Evolutionary conservation across 1,140 invertebrate species (phyloP), one percentile per base, ranked within the genome.

Genomic region (Bombus vancouverensis): DNA sequence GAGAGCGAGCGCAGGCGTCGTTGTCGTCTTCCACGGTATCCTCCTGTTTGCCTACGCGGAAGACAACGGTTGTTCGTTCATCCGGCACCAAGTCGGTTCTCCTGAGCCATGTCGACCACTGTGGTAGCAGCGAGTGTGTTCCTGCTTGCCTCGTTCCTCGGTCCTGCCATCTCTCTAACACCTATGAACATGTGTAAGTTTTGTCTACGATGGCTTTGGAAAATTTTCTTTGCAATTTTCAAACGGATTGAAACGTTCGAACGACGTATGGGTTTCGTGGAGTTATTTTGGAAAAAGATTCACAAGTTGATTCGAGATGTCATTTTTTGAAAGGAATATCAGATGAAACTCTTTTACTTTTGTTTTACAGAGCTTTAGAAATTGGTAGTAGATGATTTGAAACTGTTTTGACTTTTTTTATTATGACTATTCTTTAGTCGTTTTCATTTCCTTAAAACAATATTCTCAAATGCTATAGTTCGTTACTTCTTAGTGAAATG

Each of bases 1-100:
- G 37, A 34, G 71, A 53, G 34, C 47, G 32, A 81, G 93, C 94
- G 93, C 93, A 94, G 92, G 92, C 94, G 93, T 93, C 91, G 87
- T 78, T 80, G 81, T 86, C 32, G 78, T 87, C 87, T 88, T 84
- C 71, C 85, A 86, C 87, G 85, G 87, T 89, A 87, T 89, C 83
- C 78, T 79, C 83, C 81, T 86, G 85, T 84, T 72, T 65, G 76
- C 37, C 13, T 53, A 68, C 4, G 39, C 18, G 76, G 79, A 88
- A 86, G 86, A 89, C 83, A 53, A 80, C 25, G 71, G 57, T 53
- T 34, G 53, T 62, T 70, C 47, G 75, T 71, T 80, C 73, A 71
- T 87, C 44, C 62, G 34, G 57, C 74, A 62, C 53, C 82, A 44
- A 73, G 25, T 28, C 70, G 74, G 25, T 78, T 83, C 73, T 72